Base-by-base conservation (phyloP, 2,113 vertebrate species). In the Bucco capensis region DNA sequence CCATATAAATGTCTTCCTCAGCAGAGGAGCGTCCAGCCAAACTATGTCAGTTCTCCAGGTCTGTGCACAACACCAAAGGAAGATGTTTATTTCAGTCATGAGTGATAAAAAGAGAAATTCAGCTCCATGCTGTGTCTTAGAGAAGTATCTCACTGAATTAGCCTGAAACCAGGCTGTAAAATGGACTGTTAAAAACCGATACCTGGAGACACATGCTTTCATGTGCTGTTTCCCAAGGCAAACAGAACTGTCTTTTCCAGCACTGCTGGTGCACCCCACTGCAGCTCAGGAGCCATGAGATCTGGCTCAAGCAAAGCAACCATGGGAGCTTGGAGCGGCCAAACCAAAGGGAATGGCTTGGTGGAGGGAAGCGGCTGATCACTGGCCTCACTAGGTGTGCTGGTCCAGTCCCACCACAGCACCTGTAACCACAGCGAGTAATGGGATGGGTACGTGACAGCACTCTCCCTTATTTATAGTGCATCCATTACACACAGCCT, bases 321-420 rank as follows among this genome's bases (percentile, higher is more conserved):
- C 10, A 1, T 2, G 1, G 67, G 17, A 19, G 30, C n/a, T 46
- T 0, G 0, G 56, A 47, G 81, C n/a, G 1, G 1, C 44, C 3
- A 4, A 35, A 58, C 21, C 2, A 1, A 37, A 15, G n/a, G 60
- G 51, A 40, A n/a, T 5, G 2, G 8, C 56, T 54, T 0, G 1
- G 3, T 27, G 22, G 14, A 33, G 17, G 38, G 38, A 51, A 33
- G 74, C 1, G 1, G 33, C 42, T 11, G 53, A n/a, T 54, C 37
- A 6, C 17, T 64, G 49, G 49, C 4, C 8, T 47, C 1, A 4
- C 21, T n/a, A 27, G 42, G 44, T 35, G 14, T 24, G 25, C 56
- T 76, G 4, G 1, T 9, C 21, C 16, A 15, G 28, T 24, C 16
- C 23, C 1, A 0, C 5, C 12, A 1, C 35, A 50, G 28, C 37